A percentile compares a stretch with the other conserved stretches of the same genome.
phyloP scores from a whole-genome alignment of 1,140 invertebrate genomes.

The Trinorchestia longiramus region DNA sequence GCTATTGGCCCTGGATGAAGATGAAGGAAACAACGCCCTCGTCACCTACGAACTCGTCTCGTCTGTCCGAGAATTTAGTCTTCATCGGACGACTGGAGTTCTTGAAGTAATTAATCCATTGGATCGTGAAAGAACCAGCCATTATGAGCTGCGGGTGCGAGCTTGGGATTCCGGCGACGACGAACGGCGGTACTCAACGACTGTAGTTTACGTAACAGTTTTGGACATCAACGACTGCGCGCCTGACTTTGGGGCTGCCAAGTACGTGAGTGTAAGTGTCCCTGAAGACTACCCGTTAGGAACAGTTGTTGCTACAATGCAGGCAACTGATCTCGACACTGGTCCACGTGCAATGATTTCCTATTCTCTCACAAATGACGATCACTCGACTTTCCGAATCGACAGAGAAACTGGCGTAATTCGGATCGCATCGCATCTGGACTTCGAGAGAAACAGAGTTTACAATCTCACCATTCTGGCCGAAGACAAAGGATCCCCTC shows the following conservation, averaged over 20 bases:
- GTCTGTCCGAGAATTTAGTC: conserved; percentile 84
- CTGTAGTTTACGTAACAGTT: conserved; percentile 75
- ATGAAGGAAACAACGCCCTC: conserved; percentile 79
- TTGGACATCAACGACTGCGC: conserved; percentile 94
- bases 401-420: conserved; percentile 87
- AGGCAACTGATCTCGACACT: conserved; percentile 87
- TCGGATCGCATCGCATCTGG: conserved; percentile 80
- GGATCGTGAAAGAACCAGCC: conserved; percentile 85
- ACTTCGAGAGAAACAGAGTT: conserved; percentile 89
- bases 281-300: conserved; percentile 91
- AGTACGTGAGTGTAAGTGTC: conserved; percentile 77
- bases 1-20: conserved; percentile 73
- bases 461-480: conserved; percentile 88
- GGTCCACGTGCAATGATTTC: conserved; percentile 77
- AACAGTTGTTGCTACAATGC: conserved; percentile 81
- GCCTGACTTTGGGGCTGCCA: conserved; percentile 77
- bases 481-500: conserved; percentile 79
- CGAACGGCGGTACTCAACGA: conserved; percentile 73
- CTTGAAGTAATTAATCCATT: conserved; percentile 82
- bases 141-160: conserved; percentile 87
- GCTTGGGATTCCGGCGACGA: conserved; percentile 82
- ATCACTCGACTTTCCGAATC: conserved; percentile 77
- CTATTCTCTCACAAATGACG: conserved; percentile 80
- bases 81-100: conserved; percentile 83
- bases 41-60: conserved; percentile 83